Percentiles rank a stretch among this genome's conserved stretches.
Evolutionary conservation across 2,797 vertebrate genomes (phyloP).

Genomic region (Cacajao melanocephalus): DNA sequence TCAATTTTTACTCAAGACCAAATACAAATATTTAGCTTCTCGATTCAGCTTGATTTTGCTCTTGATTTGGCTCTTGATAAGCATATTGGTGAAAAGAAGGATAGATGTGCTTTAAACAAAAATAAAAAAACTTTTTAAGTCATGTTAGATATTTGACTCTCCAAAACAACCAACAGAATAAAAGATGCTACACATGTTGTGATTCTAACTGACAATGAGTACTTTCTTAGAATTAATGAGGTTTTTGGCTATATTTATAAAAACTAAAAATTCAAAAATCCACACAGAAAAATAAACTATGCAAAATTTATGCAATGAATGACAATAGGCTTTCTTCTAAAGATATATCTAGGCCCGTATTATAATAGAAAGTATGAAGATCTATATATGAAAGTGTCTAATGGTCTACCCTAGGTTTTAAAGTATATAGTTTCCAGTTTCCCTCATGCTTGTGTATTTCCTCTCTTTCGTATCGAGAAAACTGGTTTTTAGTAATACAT

Average conservation of each 20-base stretch:
- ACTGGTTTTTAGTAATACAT: background rate
- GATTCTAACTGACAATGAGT: background rate
- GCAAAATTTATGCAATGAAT: background rate
- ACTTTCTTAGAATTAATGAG: background rate
- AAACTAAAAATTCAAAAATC: background rate
- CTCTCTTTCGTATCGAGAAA: background rate
- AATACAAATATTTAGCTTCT: conserved; percentile 28
- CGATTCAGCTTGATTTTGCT: background rate
- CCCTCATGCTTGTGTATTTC: background rate
- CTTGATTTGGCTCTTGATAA: background rate
- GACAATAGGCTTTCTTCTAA: background rate
- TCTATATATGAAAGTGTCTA: background rate
- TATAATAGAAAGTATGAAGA: background rate
- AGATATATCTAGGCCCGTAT: background rate
- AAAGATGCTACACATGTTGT: background rate
- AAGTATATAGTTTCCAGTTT: background rate
- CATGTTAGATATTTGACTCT: background rate
- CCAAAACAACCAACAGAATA: background rate
- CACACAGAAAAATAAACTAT: background rate
- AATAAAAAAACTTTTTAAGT: background rate
- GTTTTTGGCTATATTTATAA: background rate
- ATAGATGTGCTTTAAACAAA: background rate
- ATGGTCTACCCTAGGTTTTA: background rate
- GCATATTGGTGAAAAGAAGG: background rate
- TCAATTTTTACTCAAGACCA: background rate